Evolutionary conservation across 2,113 vertebrate genomes (phyloP).

Genomic region (Cariama cristata): DNA sequence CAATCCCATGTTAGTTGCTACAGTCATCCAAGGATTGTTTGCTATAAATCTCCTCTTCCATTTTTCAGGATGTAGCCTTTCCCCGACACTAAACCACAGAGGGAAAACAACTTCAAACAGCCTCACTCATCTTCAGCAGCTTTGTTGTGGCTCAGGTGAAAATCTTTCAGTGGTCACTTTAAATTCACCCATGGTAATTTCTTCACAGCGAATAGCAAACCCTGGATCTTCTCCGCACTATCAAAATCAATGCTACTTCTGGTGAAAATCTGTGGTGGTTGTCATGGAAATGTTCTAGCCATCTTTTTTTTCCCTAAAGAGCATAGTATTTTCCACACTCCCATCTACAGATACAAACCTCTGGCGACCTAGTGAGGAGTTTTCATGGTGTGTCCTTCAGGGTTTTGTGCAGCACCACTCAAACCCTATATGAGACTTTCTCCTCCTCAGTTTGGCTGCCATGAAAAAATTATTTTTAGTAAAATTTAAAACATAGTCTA

Average conservation of each 20-base stretch:
- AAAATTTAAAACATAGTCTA: background rate
- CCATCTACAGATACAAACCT: background rate
- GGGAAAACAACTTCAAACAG: background rate
- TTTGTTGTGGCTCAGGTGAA: background rate
- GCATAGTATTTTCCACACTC: background rate
- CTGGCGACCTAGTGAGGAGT: background rate
- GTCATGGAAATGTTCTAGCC: slow-evolving; percentile 54
- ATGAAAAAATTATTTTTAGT: background rate
- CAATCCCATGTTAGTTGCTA: background rate
- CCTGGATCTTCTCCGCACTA: background rate
- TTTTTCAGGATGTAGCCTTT: background rate
- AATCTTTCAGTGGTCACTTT: background rate
- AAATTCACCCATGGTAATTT: background rate
- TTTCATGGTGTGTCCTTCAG: background rate
- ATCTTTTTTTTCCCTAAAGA: slow-evolving; percentile 39
- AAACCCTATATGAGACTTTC: background rate
- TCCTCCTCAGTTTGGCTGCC: background rate
- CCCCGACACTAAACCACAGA: background rate
- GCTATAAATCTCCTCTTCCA: background rate
- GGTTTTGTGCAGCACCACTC: background rate
- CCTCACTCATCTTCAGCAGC: background rate
- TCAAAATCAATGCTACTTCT: background rate
- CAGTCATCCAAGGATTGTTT: background rate
- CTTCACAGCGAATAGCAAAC: background rate
- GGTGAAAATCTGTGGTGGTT: background rate